These are phyloP conservation scores for Miichthys miiuy DNA, from an alignment of 2,797 vertebrate genomes.

Conservation along the genomic window DNA sequence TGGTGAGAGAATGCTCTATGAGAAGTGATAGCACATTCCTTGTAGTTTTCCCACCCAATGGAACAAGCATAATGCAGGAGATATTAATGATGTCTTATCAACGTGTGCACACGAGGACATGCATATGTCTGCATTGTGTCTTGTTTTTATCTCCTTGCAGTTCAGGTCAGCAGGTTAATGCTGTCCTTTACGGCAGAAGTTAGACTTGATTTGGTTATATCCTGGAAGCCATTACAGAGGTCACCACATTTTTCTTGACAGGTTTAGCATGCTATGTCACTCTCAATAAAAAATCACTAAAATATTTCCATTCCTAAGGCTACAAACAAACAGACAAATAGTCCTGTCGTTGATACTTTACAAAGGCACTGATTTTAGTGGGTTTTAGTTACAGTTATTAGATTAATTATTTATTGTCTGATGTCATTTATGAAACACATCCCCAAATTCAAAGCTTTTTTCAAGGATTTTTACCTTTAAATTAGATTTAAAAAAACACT, in stretches of 20 bases:
- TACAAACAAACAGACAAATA: not conserved
- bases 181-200: conserved; percentile 15
- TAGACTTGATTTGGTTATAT: conserved; percentile 11
- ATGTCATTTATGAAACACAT: not conserved
- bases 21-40: conserved; percentile 59
- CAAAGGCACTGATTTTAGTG: not conserved
- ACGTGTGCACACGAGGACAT: conserved; percentile 33
- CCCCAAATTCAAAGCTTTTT: not conserved
- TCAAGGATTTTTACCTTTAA: not conserved
- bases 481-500: not conserved
- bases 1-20: conserved; percentile 37
- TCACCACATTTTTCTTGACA: conserved; percentile 13
- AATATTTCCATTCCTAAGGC: not conserved
- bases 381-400: not conserved
- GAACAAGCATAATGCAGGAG: conserved; percentile 20
- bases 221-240: conserved; percentile 13
- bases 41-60: conserved; percentile 48
- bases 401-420: not conserved
- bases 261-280: too few species aligned
- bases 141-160: conserved; percentile 32
- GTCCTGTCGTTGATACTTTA: not conserved
- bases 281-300: too few species aligned
- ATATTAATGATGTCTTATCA: conserved; percentile 64
- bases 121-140: conserved; percentile 39
- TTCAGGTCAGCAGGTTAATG: conserved; percentile 44